These are phyloP conservation scores for Palythoa caribaeorum DNA, from an alignment of 92 coral and sea anemone species.

Conservation along the genomic window DNA sequence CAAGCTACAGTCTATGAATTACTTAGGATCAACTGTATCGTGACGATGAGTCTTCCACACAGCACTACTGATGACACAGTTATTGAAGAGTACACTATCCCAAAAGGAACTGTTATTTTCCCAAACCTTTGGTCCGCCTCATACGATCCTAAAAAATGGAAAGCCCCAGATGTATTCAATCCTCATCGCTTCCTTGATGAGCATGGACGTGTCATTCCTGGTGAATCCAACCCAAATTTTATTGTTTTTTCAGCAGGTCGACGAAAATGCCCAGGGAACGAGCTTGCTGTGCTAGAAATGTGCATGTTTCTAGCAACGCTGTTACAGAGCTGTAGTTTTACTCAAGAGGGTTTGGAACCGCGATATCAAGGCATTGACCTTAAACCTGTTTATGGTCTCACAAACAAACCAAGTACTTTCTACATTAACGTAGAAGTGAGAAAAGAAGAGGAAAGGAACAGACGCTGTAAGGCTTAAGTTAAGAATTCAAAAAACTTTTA, in stretches of 20 bases:
- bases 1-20: constrained; percentile 63
- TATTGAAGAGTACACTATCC: constrained; percentile 56
- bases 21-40: constrained; percentile 55
- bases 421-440: constrained; percentile 29
- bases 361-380: constrained; percentile 37
- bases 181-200: constrained; percentile 63
- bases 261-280: constrained; percentile 59
- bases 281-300: constrained; percentile 53
- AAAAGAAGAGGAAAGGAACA: constrained; percentile 23
- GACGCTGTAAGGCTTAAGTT: constrained; percentile 9
- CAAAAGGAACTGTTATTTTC: constrained; percentile 67
- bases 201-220: constrained; percentile 45
- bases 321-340: constrained; percentile 39
- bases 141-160: constrained; percentile 64
- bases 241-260: constrained; percentile 63
- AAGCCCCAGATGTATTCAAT: constrained; percentile 56
- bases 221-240: constrained; percentile 45
- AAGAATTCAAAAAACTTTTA: not conserved
- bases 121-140: constrained; percentile 63
- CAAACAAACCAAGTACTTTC: constrained; percentile 17
- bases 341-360: constrained; percentile 37
- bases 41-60: constrained; percentile 58
- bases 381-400: constrained; percentile 21
- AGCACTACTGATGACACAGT: constrained; percentile 53
- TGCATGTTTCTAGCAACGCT: constrained; percentile 61